Base-by-base conservation (phyloP, 2,113 vertebrate species). In the Hiodon tergisus region DNA sequence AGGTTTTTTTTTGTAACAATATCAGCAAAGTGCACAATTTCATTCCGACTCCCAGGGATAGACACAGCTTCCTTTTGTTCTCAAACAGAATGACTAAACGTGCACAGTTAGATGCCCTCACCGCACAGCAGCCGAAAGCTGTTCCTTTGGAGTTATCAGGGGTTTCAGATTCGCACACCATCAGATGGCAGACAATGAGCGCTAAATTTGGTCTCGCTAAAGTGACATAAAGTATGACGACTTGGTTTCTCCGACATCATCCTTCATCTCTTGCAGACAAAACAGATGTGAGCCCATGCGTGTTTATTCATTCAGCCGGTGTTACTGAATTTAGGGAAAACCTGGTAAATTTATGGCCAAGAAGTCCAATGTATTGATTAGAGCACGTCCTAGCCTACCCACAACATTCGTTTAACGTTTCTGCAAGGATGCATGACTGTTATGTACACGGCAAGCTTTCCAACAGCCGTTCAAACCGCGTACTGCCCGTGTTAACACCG, bases 21-120 rank as follows among this genome's bases (percentile, higher is more conserved):
- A 87, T 87, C 81, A 80, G 71, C 82, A 85, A 85, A 87, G 83
- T 81, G 82, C 78, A 81, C 83, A 88, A 85, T 85, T 81, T 84
- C 82, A 87, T 86, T 87, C 77, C 82, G 71, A 82, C 86, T 86
- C 85, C 58, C 77, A 53, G 85, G 88, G 86, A 90, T 87, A 83
- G 84, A 48, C 31, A 78, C 82, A 78, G 75, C 85, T 88, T 89
- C 84, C 87, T 88, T 90, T 83, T 88, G 87, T 91, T 90, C 88
- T 92, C 90, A 91, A 91, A 92, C 88, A 89, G 90, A 92, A 90
- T 91, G 85, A 90, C 87, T 91, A 91, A 91, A 89, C 86, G 89
- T 62, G 80, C 83, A 89, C 87, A 86, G 90, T 89, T 87, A 87
- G 86, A 88, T 82, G 82, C 86, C 88, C 89, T 88, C 88, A 83